A percentile compares a stretch with the other conserved stretches of the same genome.
These are phyloP conservation scores for Ecliptopera silaceata DNA, from an alignment of 2,888 invertebrate species.

Conservation along the genomic window DNA sequence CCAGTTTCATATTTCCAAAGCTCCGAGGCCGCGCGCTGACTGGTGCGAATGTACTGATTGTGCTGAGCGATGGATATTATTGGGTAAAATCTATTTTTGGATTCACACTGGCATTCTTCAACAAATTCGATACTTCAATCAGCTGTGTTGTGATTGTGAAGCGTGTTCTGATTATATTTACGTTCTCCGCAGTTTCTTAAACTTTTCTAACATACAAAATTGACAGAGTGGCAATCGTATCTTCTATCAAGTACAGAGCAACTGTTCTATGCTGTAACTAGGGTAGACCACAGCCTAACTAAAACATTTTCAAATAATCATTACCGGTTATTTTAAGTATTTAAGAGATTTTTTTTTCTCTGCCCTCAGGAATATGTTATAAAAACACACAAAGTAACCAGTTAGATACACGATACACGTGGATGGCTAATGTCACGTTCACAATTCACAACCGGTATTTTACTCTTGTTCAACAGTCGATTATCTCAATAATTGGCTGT, in stretches of 20 bases:
- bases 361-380: background rate
- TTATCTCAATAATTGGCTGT: background rate
- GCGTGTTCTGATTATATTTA: too few relatives aligned
- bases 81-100: conserved; percentile 13
- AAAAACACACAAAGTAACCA: too few relatives aligned
- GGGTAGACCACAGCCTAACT: too few relatives aligned
- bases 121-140: background rate
- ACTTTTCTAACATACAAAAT: too few relatives aligned
- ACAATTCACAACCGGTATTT: background rate
- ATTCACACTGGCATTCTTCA: background rate
- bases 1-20: conserved; percentile 4
- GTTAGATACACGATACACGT: background rate
- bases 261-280: too few relatives aligned
- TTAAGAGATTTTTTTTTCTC: background rate
- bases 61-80: background rate
- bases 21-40: conserved; percentile 1
- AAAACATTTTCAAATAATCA: too few relatives aligned
- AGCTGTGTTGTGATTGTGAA: background rate
- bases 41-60: background rate
- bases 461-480: background rate
- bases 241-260: too few relatives aligned
- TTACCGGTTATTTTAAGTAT: too few relatives aligned
- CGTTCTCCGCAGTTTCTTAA: too few relatives aligned
- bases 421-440: background rate
- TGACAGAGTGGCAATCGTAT: too few relatives aligned